These are phyloP conservation scores for Pemphigus obesinymphae DNA, from an alignment of 1,140 invertebrate species.

Conservation along the genomic window DNA sequence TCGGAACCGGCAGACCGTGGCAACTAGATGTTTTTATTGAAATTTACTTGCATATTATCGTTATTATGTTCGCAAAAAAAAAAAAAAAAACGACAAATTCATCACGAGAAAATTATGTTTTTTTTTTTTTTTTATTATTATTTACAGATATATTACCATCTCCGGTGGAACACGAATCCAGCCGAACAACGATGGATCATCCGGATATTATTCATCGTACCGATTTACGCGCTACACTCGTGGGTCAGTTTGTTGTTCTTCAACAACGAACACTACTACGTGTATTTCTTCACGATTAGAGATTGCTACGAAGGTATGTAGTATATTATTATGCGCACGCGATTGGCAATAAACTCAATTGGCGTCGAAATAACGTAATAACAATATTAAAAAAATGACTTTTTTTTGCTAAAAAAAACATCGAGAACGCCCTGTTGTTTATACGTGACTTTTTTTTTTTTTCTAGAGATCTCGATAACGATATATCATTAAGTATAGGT, in stretches of 20 bases:
- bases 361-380: not conserved
- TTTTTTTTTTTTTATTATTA: constrained; percentile 13
- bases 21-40: not conserved
- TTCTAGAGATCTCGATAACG: no score
- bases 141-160: constrained; percentile 88
- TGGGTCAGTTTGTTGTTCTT: constrained; percentile 98
- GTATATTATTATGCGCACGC: no score
- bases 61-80: not conserved
- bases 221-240: constrained; percentile 97
- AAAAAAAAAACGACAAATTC: no score
- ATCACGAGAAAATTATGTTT: not conserved
- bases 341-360: constrained; percentile 45
- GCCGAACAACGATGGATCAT: constrained; percentile 99
- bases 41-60: not conserved
- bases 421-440: no score
- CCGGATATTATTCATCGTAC: constrained; percentile 96
- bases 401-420: no score
- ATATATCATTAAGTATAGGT: no score
- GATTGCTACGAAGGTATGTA: constrained; percentile 96
- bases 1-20: not conserved
- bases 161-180: constrained; percentile 90
- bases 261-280: constrained; percentile 95
- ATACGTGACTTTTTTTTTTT: constrained; percentile 18
- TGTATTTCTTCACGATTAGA: constrained; percentile 97
- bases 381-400: no score